Evolutionary conservation across 2,888 invertebrate species (phyloP).

Genomic region (Tenthredo amoena): DNA sequence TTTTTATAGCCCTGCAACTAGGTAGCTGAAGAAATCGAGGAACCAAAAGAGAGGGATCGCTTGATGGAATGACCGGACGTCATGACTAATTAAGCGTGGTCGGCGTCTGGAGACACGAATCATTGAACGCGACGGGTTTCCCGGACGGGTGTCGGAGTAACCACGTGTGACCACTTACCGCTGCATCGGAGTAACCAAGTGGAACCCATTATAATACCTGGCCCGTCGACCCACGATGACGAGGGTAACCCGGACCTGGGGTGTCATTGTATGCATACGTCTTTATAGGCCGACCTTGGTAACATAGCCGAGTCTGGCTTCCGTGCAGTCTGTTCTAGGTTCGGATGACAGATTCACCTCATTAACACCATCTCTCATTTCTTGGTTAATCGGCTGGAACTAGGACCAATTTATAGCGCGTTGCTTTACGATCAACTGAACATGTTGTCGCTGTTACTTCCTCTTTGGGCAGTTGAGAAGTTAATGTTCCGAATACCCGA

Average conservation of each 20-base stretch:
- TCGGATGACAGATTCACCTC: constrained; percentile 63
- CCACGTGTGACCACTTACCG: constrained; percentile 70
- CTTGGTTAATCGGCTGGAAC: constrained; percentile 64
- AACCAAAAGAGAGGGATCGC: not conserved
- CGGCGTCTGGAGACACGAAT: constrained; percentile 63
- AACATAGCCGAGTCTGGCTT: constrained; percentile 63
- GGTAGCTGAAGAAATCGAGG: not conserved
- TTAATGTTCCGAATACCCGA: not conserved
- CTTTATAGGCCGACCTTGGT: constrained; percentile 55
- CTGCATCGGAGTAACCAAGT: constrained; percentile 65
- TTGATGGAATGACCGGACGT: constrained; percentile 58
- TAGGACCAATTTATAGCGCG: constrained; percentile 48
- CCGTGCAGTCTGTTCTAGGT: constrained; percentile 54
- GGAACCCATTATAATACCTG: constrained; percentile 70
- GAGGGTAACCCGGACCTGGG: constrained; percentile 44
- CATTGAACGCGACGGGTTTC: constrained; percentile 60
- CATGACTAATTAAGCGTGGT: constrained; percentile 67
- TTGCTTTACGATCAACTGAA: constrained; percentile 34
- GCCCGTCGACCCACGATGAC: constrained; percentile 59
- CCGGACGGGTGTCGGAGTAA: constrained; percentile 59
- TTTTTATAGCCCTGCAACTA: not conserved
- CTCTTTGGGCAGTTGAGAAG: not conserved
- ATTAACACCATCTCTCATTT: constrained; percentile 56
- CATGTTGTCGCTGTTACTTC: constrained; percentile 20
- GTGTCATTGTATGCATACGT: constrained; percentile 53